These are phyloP conservation scores for Drosophila nigritarsus DNA, from an alignment of 2,888 invertebrate genomes.

Conservation along the genomic window DNA sequence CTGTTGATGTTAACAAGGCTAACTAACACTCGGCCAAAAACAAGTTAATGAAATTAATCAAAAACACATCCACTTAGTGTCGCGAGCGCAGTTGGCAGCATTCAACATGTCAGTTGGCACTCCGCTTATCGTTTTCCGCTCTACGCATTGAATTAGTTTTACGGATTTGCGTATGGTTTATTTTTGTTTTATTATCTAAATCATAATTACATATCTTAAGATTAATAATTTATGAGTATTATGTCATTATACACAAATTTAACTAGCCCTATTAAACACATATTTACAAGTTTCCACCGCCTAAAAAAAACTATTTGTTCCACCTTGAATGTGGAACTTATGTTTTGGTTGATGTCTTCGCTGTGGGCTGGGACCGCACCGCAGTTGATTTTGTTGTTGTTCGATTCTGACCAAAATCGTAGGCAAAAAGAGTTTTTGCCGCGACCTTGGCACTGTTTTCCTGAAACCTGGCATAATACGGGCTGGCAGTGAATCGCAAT, in stretches of 20 bases:
- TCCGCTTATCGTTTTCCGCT: constrained; percentile 1
- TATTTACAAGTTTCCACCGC: constrained; percentile 49
- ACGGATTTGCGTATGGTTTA: constrained; percentile 42
- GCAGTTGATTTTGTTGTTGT: constrained; percentile 34
- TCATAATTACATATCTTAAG: constrained; percentile 61
- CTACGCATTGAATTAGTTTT: constrained; percentile 55
- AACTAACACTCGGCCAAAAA: constrained; percentile 55
- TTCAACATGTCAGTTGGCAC: constrained; percentile 46
- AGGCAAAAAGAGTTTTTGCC: constrained; percentile 58
- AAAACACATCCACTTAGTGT: constrained; percentile 41
- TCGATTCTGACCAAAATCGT: constrained; percentile 53
- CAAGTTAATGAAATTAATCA: constrained; percentile 73
- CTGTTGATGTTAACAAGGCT: constrained; percentile 63
- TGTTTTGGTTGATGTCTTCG: constrained; percentile 16
- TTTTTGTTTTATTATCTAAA: constrained; percentile 64
- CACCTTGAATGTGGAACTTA: constrained; percentile 3
- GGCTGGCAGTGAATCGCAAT: constrained; percentile 49
- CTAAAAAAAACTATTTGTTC: constrained; percentile 25
- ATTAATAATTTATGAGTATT: constrained; percentile 69
- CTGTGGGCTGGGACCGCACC: constrained; percentile 16
- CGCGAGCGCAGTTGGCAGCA: constrained; percentile 41
- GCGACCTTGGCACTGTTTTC: constrained; percentile 56
- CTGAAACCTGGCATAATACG: constrained; percentile 64
- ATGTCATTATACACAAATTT: constrained; percentile 46
- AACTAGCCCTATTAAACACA: constrained; percentile 48